A percentile compares a stretch with the other conserved stretches of the same genome.
Conservation (phyloP, 2,888 invertebrate species). For the Priocnemis perturbator region DNA sequence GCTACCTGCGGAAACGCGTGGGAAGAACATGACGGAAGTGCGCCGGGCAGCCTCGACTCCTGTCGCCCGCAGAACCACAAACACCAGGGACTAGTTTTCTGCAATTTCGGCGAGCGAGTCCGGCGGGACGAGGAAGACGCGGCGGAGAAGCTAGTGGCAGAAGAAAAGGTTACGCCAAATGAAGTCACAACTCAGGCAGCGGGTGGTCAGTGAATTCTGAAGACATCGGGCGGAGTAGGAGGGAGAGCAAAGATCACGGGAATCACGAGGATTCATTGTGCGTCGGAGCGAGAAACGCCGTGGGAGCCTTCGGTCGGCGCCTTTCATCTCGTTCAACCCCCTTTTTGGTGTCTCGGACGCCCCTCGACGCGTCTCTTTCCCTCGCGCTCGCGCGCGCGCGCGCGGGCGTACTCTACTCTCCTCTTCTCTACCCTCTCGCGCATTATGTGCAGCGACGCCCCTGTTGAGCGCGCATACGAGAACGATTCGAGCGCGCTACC, state of each 20-base stretch:
- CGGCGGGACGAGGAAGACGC: conserved; percentile 9
- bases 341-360: conserved; percentile 44
- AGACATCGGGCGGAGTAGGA: conserved; percentile 2
- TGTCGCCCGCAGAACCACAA: not conserved
- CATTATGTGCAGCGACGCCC: conserved; percentile 59
- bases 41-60: not conserved
- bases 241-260: conserved; percentile 36
- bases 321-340: conserved; percentile 70
- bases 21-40: not conserved
- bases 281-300: conserved; percentile 61
- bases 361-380: conserved; percentile 5
- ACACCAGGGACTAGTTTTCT: too few species aligned
- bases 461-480: conserved; percentile 16
- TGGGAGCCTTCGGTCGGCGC: conserved; percentile 69
- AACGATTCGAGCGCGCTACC: conserved; percentile 26
- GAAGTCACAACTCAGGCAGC: conserved; percentile 73
- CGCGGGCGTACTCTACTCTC: too few species aligned
- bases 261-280: conserved; percentile 70
- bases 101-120: conserved; percentile 14
- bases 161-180: conserved; percentile 63
- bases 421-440: conserved; percentile 41
- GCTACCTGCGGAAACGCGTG: too few species aligned
- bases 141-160: not conserved
- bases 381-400: not conserved
- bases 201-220: conserved; percentile 65